Percentiles rank a stretch among this genome's conserved stretches.
phyloP scores from a whole-genome alignment of 30 jellyfish, hydroid and myxozoan species.

The Catostylus mosaicus region DNA sequence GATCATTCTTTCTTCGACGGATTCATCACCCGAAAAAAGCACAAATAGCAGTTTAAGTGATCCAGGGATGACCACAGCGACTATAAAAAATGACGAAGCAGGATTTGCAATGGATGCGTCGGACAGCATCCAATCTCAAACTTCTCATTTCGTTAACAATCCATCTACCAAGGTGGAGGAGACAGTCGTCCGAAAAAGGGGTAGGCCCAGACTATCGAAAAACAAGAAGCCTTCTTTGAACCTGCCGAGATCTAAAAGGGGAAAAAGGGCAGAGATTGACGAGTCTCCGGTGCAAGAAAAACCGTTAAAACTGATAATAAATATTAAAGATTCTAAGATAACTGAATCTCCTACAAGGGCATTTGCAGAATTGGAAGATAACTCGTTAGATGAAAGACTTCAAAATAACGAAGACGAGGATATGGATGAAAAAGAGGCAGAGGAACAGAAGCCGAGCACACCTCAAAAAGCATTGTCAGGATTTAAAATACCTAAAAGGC shows the following conservation, averaged over 20 bases:
- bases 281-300: conserved; percentile 6
- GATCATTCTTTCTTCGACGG: conserved; percentile 15
- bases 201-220: conserved; percentile 19
- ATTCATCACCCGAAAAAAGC: conserved; percentile 39
- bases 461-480: conserved; percentile 48
- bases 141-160: neutral
- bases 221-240: neutral
- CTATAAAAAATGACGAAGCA: neutral
- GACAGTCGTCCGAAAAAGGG: conserved; percentile 36
- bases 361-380: conserved; percentile 30
- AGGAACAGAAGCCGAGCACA: conserved; percentile 51
- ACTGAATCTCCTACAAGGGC: conserved; percentile 72
- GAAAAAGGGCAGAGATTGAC: conserved; percentile 19
- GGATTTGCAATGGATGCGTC: conserved; percentile 3
- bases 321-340: conserved; percentile 53
- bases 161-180: neutral
- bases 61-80: neutral
- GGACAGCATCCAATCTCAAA: neutral
- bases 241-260: conserved; percentile 5
- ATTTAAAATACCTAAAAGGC: conserved; percentile 44
- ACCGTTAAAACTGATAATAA: conserved; percentile 50
- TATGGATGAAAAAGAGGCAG: conserved; percentile 10
- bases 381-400: neutral
- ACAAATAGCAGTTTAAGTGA: neutral
- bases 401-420: conserved; percentile 24